Evolutionary conservation across 1,140 invertebrate species (phyloP), one percentile per base, ranked within the genome.

Genomic region (Aplysia californica): DNA sequence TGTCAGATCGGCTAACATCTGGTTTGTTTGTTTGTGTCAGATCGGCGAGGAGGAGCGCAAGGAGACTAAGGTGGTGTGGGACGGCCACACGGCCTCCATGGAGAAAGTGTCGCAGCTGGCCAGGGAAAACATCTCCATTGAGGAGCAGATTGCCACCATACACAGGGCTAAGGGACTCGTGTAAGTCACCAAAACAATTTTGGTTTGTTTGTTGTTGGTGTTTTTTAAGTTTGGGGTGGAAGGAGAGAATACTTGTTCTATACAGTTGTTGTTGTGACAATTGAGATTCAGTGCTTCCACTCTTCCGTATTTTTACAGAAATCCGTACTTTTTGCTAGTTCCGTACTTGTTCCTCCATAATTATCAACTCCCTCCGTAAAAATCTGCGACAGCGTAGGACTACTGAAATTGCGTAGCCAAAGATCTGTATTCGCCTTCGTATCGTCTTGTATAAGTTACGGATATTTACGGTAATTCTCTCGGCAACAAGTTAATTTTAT

Each of bases 71-170:
- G 80, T 86, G 21, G 98, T 96, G 31, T 99, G 98, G 98, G 98
- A 99, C 90, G 97, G 97, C n/a, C 97, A 99, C 87, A 97, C 96
- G 0, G 96, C 96, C 0, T 89, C 88, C 29, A 89, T 90, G 87
- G 89, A 90, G 76, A 90, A 90, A 75, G 88, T 90, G n/a, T 85
- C 86, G 94, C 98, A 81, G 96, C 98, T 91, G 95, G 97, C 97
- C 0, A 91, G 97, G 44, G 96, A 97, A 0, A 97, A 98, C 87
- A 98, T 99, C 77, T 97, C 97, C 1, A 92, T 99, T 26, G 97
- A 98, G 87, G 97, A 98, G 80, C 97, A 98, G 90, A 98, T 98
- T 85, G 96, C 97, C 89, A 96, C 98, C 88, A 98, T 98, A 85
- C 97, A 98, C 87, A 98, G 92, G 85, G 93, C 96, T 0, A 97